Percentiles rank a stretch among this genome's conserved stretches.
These are phyloP conservation scores for Dioctria rufipes DNA, from an alignment of 2,888 invertebrate species.

Conservation along the genomic window DNA sequence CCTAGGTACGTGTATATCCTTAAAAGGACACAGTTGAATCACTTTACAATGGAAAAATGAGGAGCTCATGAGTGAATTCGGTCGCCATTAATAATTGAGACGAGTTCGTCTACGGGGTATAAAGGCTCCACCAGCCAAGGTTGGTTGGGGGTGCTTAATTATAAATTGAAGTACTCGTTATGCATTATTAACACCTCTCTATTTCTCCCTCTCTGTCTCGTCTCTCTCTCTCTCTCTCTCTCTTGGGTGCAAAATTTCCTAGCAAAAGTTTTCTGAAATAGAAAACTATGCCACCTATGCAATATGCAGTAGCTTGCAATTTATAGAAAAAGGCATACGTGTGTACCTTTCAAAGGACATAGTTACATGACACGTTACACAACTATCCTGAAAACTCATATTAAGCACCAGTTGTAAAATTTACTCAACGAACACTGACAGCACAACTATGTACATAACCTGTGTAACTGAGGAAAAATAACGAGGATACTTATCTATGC, in stretches of 20 bases:
- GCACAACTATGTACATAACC: not conserved
- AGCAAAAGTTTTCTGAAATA: slow-evolving; percentile 40
- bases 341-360: slow-evolving; percentile 11
- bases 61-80: slow-evolving; percentile 33
- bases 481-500: slow-evolving; percentile 16
- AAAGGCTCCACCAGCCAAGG: slow-evolving; percentile 10
- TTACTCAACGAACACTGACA: slow-evolving; percentile 30
- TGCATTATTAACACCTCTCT: slow-evolving; percentile 50
- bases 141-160: slow-evolving; percentile 44
- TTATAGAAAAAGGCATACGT: slow-evolving; percentile 43
- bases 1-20: slow-evolving; percentile 1
- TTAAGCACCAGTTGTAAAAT: slow-evolving; percentile 19
- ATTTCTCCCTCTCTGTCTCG: no score
- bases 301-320: slow-evolving; percentile 43
- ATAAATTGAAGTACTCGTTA: slow-evolving; percentile 47
- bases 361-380: slow-evolving; percentile 6
- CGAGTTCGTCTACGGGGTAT: slow-evolving; percentile 32
- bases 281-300: slow-evolving; percentile 46
- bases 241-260: slow-evolving; percentile 13
- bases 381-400: slow-evolving; percentile 30
- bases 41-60: slow-evolving; percentile 47
- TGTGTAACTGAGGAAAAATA: slow-evolving; percentile 19
- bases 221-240: no score
- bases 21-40: slow-evolving; percentile 38
- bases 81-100: slow-evolving; percentile 39